Conservation (phyloP, 1,140 invertebrate species). For the Leguminivora glycinivorella region DNA sequence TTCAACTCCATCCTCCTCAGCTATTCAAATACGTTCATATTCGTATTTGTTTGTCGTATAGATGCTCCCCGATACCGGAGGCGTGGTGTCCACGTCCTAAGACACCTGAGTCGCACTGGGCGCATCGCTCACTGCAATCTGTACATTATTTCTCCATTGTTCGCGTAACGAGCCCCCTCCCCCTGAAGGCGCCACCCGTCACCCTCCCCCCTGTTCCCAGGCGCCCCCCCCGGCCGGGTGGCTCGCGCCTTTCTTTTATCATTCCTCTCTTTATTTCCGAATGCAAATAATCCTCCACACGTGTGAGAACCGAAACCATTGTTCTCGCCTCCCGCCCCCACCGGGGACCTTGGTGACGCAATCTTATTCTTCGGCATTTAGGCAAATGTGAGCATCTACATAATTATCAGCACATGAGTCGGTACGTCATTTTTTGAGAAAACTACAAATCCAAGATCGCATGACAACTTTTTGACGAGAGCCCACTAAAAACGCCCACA, state of each 20-base stretch:
- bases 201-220: constrained; percentile 51
- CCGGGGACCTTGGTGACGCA: constrained; percentile 75
- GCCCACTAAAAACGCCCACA: background rate
- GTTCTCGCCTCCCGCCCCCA: constrained; percentile 69
- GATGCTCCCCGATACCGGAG: constrained; percentile 42
- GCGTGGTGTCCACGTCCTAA: constrained; percentile 64
- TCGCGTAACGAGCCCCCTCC: constrained; percentile 74
- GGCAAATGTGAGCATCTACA: constrained; percentile 65
- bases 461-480: constrained; percentile 23
- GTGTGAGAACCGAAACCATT: constrained; percentile 80
- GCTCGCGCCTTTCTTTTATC: constrained; percentile 79
- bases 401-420: constrained; percentile 48
- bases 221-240: constrained; percentile 67
- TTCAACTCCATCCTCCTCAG: background rate
- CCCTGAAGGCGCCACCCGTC: constrained; percentile 43
- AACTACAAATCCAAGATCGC: constrained; percentile 13
- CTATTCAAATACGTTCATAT: constrained; percentile 26
- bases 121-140: constrained; percentile 79
- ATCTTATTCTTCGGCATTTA: constrained; percentile 75
- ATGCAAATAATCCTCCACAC: constrained; percentile 80
- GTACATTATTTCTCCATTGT: constrained; percentile 79
- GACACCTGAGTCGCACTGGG: constrained; percentile 75
- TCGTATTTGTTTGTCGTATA: constrained; percentile 3
- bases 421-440: constrained; percentile 40
- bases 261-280: constrained; percentile 81